phyloP scores from a whole-genome alignment of 2,797 vertebrate species.

The Cossypha dichroa region DNA sequence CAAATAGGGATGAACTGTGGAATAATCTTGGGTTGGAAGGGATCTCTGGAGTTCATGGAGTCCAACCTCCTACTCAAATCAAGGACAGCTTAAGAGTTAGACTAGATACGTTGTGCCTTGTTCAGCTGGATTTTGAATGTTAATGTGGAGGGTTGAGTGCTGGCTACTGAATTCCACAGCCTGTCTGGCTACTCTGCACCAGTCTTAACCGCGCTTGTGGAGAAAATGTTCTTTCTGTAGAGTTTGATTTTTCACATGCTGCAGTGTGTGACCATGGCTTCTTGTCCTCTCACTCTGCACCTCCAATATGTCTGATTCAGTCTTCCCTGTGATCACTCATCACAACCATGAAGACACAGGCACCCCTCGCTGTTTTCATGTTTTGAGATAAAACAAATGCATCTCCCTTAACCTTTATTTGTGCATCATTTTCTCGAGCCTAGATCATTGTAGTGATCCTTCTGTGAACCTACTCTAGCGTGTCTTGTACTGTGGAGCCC shows the following conservation, averaged over 20 bases:
- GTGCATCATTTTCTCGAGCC: not conserved
- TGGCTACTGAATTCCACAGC: not conserved
- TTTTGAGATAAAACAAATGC: not conserved
- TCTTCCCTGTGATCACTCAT: not conserved
- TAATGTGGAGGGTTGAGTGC: not conserved
- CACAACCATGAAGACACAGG: not conserved
- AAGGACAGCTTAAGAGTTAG: not conserved
- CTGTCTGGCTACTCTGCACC: not conserved
- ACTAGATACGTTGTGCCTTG: not conserved
- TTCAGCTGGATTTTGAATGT: not conserved
- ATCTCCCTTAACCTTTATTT: not conserved
- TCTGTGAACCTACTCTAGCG: not conserved
- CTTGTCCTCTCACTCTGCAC: not conserved
- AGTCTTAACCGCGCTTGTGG: accelerated
- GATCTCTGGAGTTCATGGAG: not conserved
- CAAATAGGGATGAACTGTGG: not conserved
- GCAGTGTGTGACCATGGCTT: not conserved
- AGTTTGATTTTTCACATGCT: not conserved
- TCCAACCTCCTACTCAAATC: not conserved
- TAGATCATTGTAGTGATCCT: not conserved
- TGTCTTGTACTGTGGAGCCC: not conserved
- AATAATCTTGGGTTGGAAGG: not conserved
- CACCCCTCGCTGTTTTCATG: not conserved
- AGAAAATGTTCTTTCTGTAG: not conserved
- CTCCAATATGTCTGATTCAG: not conserved